Conservation (phyloP, 2,797 vertebrate genomes). For the Galagoides demidoff region DNA sequence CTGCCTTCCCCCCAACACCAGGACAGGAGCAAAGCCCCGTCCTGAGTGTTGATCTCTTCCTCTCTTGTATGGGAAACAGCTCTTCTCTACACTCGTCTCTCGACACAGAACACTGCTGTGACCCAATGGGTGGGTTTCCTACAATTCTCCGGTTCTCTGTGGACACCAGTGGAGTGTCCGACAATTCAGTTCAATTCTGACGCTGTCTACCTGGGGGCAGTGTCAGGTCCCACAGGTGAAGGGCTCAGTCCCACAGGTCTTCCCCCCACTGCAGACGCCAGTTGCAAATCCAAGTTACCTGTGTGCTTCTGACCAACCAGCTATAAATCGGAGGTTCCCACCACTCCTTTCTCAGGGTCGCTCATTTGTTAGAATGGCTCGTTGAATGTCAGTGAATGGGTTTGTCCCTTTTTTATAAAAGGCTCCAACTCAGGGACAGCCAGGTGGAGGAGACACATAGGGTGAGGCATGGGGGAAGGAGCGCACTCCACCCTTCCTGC, state of each 20-base stretch:
- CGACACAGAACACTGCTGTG: not conserved
- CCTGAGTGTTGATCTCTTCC: rapidly evolving
- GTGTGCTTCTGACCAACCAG: not conserved
- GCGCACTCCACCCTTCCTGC: rapidly evolving
- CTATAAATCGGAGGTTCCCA: not conserved
- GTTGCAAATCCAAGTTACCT: not conserved
- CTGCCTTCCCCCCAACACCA: not conserved
- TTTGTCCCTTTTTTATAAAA: not conserved
- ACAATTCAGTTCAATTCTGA: no score
- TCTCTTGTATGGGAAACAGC: not conserved
- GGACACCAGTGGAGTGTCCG: not conserved
- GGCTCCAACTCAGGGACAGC: not conserved
- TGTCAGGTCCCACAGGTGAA: not conserved
- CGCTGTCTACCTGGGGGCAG: not conserved
- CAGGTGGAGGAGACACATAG: rapidly evolving
- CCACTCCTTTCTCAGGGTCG: no score
- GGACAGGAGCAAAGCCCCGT: not conserved
- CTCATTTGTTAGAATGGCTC: not conserved
- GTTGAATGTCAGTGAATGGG: not conserved
- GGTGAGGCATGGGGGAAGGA: not conserved
- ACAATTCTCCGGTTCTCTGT: not conserved
- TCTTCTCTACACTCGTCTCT: not conserved
- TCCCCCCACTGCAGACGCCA: not conserved
- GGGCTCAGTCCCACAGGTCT: not conserved
- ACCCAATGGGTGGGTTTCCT: no score